phyloP scores from a whole-genome alignment of 2,888 invertebrate species.

The Epinotia nisella region DNA sequence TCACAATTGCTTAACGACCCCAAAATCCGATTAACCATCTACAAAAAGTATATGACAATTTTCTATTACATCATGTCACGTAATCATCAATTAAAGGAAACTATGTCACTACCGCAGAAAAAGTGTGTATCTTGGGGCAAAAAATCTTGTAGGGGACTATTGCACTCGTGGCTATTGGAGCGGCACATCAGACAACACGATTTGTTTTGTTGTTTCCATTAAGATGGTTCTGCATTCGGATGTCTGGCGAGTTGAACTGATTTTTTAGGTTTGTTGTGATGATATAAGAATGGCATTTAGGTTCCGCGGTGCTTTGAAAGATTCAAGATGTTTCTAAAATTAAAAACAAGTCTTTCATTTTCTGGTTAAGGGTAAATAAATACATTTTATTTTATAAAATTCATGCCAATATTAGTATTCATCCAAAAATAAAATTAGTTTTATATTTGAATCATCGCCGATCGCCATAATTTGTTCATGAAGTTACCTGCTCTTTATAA shows the following conservation, averaged over 20 bases:
- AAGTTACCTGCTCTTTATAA: constrained; percentile 13
- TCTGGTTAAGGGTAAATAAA: too few species aligned
- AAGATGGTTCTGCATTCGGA: neutral
- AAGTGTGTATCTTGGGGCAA: constrained; percentile 52
- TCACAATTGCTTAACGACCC: constrained; percentile 54
- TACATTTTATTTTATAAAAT: too few species aligned
- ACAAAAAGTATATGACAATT: constrained; percentile 55
- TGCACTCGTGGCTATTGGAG: constrained; percentile 36
- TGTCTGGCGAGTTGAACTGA: constrained; percentile 4
- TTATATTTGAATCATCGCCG: neutral
- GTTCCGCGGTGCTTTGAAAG: neutral
- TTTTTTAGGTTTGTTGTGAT: constrained; percentile 29
- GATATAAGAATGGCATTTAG: constrained; percentile 1
- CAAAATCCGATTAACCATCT: constrained; percentile 53
- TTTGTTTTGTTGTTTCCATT: constrained; percentile 40
- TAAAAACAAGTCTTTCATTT: too few species aligned
- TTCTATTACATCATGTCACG: constrained; percentile 69
- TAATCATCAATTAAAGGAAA: constrained; percentile 69
- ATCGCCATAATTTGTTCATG: neutral
- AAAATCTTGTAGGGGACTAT: constrained; percentile 39
- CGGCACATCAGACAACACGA: constrained; percentile 37
- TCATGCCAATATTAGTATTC: neutral
- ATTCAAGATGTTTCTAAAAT: too few species aligned
- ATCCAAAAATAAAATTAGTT: neutral
- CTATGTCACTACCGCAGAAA: constrained; percentile 70